Evolutionary conservation across 2,797 vertebrate genomes (phyloP).

Genomic region (Loriculus beryllinus): DNA sequence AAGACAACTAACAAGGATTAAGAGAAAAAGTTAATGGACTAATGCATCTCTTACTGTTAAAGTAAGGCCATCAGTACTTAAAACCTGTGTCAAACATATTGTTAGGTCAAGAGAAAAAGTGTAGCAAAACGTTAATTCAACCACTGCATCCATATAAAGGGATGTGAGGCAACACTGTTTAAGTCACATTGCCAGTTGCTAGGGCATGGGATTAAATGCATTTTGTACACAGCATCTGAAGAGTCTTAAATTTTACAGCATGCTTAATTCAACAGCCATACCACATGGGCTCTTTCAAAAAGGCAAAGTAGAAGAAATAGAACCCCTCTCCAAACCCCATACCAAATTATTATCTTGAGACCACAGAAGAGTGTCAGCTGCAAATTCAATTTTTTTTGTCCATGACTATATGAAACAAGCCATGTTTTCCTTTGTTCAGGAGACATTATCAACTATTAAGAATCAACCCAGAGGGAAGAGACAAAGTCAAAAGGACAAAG

Average conservation of each 20-base stretch:
- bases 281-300: not conserved
- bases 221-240: not conserved
- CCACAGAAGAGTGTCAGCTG: not conserved
- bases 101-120: not conserved
- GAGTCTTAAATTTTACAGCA: not conserved
- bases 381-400: not conserved
- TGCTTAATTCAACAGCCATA: not conserved
- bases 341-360: not conserved
- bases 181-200: not conserved
- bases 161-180: not conserved
- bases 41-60: not conserved
- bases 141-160: not conserved
- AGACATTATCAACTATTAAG: not conserved
- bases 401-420: not conserved
- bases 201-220: not conserved
- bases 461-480: not conserved
- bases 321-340: rapidly evolving
- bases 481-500: not conserved
- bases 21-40: not conserved
- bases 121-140: not conserved
- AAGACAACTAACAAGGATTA: not conserved
- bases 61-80: not conserved
- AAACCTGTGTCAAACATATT: not conserved
- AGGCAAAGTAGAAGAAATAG: not conserved
- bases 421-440: not conserved